Conservation (phyloP, 2,113 vertebrate genomes). For the Neogale vison region DNA sequence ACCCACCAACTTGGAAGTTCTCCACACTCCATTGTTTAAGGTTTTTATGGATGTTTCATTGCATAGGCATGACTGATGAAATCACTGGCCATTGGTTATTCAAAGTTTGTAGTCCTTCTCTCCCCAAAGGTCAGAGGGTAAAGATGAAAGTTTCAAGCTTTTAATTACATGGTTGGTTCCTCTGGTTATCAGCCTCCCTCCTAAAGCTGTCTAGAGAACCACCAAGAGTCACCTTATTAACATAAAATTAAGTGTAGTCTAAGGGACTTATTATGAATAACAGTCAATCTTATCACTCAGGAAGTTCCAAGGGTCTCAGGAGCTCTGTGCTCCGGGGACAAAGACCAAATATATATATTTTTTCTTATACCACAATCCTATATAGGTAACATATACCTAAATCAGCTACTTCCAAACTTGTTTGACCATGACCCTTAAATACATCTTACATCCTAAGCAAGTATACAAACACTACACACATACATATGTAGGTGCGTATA, state of each 20-base stretch:
- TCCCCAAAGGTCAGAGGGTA: neutral
- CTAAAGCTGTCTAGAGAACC: neutral
- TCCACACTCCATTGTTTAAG: neutral
- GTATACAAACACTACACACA: no score
- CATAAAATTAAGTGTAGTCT: neutral
- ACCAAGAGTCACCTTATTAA: neutral
- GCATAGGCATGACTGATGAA: neutral
- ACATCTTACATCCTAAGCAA: neutral
- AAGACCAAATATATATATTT: neutral
- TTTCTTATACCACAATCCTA: neutral
- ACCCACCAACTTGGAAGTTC: neutral
- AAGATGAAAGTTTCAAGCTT: neutral
- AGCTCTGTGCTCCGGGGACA: neutral
- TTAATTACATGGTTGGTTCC: neutral
- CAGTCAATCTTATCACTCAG: neutral
- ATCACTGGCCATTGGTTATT: neutral
- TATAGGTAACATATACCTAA: neutral
- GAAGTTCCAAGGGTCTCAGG: neutral
- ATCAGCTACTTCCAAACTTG: neutral
- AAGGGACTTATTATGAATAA: neutral
- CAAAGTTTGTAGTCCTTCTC: neutral
- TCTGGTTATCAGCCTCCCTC: neutral
- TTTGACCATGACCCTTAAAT: neutral
- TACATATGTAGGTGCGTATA: neutral
- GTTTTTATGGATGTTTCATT: neutral